Evolutionary conservation across 2,113 vertebrate genomes (phyloP).

Genomic region (Rhadina sibilatrix): DNA sequence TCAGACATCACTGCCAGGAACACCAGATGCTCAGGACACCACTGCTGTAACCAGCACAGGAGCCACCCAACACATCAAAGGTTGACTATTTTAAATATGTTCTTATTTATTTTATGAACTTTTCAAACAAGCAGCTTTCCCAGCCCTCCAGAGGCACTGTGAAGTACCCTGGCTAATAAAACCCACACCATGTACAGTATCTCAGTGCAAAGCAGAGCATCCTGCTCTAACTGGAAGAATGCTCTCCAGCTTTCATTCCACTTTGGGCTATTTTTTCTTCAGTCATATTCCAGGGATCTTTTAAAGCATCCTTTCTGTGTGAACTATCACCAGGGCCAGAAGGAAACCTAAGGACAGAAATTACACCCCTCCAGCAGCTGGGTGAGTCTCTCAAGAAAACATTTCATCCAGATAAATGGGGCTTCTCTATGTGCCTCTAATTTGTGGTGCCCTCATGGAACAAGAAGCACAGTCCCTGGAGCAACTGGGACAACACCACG

Average conservation of each 20-base stretch:
- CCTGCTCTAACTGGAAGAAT: not conserved
- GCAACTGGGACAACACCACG: not conserved
- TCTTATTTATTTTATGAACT: not conserved
- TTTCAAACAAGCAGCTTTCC: not conserved
- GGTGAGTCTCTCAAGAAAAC: not conserved
- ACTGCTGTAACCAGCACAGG: not conserved
- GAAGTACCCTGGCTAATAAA: not conserved
- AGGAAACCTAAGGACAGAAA: not conserved
- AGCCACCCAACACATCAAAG: not conserved
- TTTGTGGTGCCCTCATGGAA: not conserved
- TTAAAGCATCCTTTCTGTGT: not conserved
- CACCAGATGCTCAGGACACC: not conserved
- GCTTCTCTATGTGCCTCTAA: not conserved
- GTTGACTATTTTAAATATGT: not conserved
- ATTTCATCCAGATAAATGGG: not conserved
- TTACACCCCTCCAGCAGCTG: not conserved
- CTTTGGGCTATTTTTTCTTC: not conserved
- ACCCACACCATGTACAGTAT: not conserved
- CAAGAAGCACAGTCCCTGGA: not conserved
- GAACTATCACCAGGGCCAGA: not conserved
- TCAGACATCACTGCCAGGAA: not conserved
- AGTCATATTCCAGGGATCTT: not conserved
- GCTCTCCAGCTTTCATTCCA: not conserved
- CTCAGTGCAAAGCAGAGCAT: not conserved
- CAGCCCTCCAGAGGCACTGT: not conserved